Evolutionary conservation across 2,888 invertebrate species (phyloP).

Genomic region (Heliconius aoede): DNA sequence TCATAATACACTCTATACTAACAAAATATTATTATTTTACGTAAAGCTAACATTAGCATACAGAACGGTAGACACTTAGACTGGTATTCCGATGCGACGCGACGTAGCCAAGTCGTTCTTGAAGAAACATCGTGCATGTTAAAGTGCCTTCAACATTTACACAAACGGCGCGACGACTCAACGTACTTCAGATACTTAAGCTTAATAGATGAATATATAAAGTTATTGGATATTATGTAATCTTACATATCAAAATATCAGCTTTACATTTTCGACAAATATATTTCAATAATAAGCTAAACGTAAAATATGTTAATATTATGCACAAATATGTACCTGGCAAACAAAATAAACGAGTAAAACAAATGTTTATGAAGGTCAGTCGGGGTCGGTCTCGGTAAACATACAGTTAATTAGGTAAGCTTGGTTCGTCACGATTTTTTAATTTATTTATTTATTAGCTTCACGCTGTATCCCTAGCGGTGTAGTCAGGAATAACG

Average conservation of each 20-base stretch:
- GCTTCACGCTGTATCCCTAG: too few relatives aligned
- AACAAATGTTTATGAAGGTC: neutral
- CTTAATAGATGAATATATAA: conserved; percentile 26
- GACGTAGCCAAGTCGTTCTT: conserved; percentile 25
- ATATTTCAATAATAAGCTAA: neutral
- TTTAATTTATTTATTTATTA: too few relatives aligned
- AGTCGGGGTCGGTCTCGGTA: neutral
- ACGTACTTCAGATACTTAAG: conserved; percentile 35
- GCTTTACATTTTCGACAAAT: neutral
- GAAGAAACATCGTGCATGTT: conserved; percentile 32
- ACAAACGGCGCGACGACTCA: conserved; percentile 18
- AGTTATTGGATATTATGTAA: neutral
- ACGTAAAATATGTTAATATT: too few relatives aligned
- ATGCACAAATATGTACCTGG: neutral
- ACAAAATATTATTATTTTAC: conserved; percentile 13
- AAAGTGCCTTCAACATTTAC: conserved; percentile 33
- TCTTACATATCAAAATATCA: neutral
- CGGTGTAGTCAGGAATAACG: too few relatives aligned
- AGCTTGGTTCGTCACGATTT: neutral
- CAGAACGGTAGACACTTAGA: conserved; percentile 25
- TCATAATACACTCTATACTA: neutral
- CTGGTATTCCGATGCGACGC: conserved; percentile 27
- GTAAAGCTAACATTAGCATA: conserved; percentile 29
- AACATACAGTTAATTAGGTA: neutral
- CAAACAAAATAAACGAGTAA: neutral